Base-by-base conservation (phyloP, 2,113 vertebrate genomes). In the Myxocyprinus asiaticus region DNA sequence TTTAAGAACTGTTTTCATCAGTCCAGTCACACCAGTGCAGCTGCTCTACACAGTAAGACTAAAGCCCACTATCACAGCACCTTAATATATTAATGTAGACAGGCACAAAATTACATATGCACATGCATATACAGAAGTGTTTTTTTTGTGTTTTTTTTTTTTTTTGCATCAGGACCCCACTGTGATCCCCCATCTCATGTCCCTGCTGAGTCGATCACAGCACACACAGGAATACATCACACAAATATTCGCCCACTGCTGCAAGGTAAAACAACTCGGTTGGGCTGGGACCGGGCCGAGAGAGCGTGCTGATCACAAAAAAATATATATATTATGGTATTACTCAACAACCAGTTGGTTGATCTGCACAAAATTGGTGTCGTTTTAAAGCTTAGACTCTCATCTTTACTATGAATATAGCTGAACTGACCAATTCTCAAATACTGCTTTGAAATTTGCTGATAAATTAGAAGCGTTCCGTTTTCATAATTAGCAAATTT, bases 161-260 rank as follows among this genome's bases (percentile, higher is more conserved):
- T 5, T 47, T 58, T 81, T 66, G 8, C 14, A 6, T 68, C 83
- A 99, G 98, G 97, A 99, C 89, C 90, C 93, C 87, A 95, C 96
- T 87, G 97, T 99, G 89, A 97, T 98, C 81, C 96, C 98, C 7
- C 98, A 98, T 89, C 95, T 99, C 82, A 98, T 99, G 97, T 95
- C 94, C 3, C 92, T 99, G 83, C 93, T 99, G 81, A 95, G 96
- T 90, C 95, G 92, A 90, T 98, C 96, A 76, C 94, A 93, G 86
- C 95, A 94, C 79, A 98, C 96, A 14, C 96, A 99, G 88, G 98
- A 99, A 86, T 99, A 98, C 91, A 97, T 97, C 90, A 99, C 97
- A 78, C 97, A 99, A 94, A 98, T 99, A 91, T 98, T 99, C 94
- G 97, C 97, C 76, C 96, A 99, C 90, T 99, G 98, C 92, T 99